Percentiles rank a stretch among this genome's conserved stretches.
These are phyloP conservation scores for Cepphus grylle DNA, from an alignment of 2,113 vertebrate genomes.

Conservation along the genomic window DNA sequence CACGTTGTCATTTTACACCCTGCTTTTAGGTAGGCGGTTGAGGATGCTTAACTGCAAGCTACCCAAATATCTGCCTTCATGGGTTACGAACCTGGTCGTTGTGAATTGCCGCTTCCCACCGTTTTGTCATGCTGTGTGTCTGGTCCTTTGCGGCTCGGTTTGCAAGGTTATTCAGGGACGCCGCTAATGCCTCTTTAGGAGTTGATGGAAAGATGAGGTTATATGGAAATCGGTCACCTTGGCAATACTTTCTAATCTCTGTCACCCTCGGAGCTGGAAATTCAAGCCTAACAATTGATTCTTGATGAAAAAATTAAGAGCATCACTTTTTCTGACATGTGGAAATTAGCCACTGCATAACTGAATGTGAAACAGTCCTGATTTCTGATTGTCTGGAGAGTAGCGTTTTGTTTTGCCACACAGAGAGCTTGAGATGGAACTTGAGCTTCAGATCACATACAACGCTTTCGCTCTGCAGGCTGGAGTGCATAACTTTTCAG, in stretches of 20 bases:
- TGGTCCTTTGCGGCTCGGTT: background rate
- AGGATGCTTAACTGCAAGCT: background rate
- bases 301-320: conserved; percentile 67
- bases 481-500: background rate
- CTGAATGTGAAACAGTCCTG: conserved; percentile 51
- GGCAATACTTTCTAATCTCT: conserved; percentile 44
- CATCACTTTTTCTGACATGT: conserved; percentile 51
- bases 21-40: background rate
- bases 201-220: conserved; percentile 46
- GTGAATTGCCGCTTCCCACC: background rate
- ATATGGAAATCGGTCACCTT: conserved; percentile 60
- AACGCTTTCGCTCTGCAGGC: background rate
- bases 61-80: background rate
- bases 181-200: conserved; percentile 14
- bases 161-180: conserved; percentile 45
- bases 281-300: conserved; percentile 56
- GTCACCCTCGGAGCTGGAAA: conserved; percentile 39
- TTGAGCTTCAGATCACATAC: conserved; percentile 31
- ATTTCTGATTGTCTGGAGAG: conserved; percentile 32
- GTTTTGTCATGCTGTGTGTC: background rate
- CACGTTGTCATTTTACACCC: background rate
- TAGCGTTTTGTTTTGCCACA: conserved; percentile 22
- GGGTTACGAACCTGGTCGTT: background rate
- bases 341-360: conserved; percentile 58
- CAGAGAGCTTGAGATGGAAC: background rate